phyloP scores from a whole-genome alignment of 2,113 vertebrate genomes.

The Bolborhynchus lineola region DNA sequence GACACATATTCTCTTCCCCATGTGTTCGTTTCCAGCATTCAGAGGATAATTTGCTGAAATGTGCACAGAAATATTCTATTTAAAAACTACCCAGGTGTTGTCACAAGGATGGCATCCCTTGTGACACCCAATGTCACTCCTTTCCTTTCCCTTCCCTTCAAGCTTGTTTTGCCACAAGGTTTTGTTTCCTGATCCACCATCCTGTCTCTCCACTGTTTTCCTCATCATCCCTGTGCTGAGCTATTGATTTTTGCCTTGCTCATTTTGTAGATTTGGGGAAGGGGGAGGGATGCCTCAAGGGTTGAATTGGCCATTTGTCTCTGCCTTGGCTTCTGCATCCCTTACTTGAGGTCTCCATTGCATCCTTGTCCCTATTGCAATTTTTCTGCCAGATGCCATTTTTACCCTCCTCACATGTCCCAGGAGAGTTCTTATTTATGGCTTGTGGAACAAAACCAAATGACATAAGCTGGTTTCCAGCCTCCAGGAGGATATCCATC shows the following conservation, averaged over 20 bases:
- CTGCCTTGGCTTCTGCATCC: background rate
- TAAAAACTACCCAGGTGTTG: background rate
- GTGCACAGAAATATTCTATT: background rate
- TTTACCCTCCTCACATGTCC: background rate
- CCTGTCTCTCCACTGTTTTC: background rate
- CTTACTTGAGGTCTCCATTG: background rate
- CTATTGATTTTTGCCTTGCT: background rate
- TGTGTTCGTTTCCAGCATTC: background rate
- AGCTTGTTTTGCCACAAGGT: background rate
- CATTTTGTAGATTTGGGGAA: background rate
- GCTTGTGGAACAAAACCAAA: conserved; percentile 24
- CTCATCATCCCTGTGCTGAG: background rate
- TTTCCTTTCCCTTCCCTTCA: background rate
- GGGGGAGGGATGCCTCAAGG: background rate
- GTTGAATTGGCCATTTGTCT: conserved; percentile 8
- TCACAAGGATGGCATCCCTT: background rate
- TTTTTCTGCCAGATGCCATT: conserved; percentile 27
- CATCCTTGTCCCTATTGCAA: background rate
- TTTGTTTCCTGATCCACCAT: background rate
- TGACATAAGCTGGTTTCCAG: background rate
- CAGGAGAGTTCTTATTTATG: conserved; percentile 25
- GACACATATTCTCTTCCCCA: background rate
- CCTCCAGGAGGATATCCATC: conserved; percentile 32
- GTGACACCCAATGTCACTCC: background rate
- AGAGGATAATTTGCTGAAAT: background rate